Percentiles rank a stretch among this genome's conserved stretches.
Evolutionary conservation across 1,140 invertebrate species (phyloP).

Genomic region (Bombus superbus): DNA sequence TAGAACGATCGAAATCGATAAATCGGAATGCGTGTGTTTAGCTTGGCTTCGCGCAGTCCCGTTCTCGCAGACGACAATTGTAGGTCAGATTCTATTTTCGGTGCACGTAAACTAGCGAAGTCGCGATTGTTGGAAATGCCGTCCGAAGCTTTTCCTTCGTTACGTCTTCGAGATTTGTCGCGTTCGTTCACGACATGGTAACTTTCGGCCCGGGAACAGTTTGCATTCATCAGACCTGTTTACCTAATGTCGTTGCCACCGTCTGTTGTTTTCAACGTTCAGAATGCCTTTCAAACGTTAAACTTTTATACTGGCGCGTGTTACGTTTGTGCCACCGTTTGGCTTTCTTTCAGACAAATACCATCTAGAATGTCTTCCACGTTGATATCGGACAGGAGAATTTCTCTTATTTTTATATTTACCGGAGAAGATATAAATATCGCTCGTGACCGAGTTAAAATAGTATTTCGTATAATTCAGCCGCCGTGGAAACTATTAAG

Average conservation of each 20-base stretch:
- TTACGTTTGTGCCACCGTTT: background rate
- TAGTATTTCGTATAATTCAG: too few relatives aligned
- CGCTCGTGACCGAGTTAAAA: too few relatives aligned
- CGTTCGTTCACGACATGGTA: background rate
- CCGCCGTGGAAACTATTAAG: too few relatives aligned
- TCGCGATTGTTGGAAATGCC: conserved; percentile 37
- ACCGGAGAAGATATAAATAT: too few relatives aligned
- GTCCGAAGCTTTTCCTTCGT: conserved; percentile 19
- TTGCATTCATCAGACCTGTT: conserved; percentile 38
- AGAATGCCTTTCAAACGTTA: background rate
- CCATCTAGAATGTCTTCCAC: background rate
- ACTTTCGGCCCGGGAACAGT: conserved; percentile 2
- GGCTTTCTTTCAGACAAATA: background rate
- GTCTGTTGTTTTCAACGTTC: conserved; percentile 18
- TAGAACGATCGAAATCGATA: conserved; percentile 23
- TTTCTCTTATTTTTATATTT: background rate
- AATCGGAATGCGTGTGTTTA: conserved; percentile 34
- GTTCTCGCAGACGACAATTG: conserved; percentile 43
- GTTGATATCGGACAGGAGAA: background rate
- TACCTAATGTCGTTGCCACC: conserved; percentile 23
- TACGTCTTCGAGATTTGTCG: conserved; percentile 24
- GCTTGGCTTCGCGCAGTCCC: conserved; percentile 21
- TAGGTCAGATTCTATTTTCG: conserved; percentile 50
- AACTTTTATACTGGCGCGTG: background rate
- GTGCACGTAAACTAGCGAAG: background rate